Base-by-base conservation (phyloP, 2,797 vertebrate species). In the Sternarchorhynchus goeldii region DNA sequence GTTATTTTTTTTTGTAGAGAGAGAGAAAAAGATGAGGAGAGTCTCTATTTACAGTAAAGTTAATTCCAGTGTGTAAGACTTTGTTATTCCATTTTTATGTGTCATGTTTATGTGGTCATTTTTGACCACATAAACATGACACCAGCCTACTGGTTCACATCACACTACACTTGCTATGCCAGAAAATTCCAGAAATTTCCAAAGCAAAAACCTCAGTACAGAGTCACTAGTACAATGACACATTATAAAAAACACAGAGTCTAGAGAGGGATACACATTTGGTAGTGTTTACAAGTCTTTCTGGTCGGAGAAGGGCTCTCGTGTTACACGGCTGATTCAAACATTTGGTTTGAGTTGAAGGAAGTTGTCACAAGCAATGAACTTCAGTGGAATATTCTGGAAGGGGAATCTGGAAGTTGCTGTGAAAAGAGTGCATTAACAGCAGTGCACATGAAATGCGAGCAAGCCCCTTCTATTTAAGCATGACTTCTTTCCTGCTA, bases 201-300 rank as follows among this genome's bases (percentile, higher is more conserved):
- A 79, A 31, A 73, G 62, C 57, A 0, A 68, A 73, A 68, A 41
- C 20, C 56, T 39, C 20, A 7, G 16, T 45, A 31, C 36, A 65
- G 21, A 55, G 63, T 79, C 63, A 79, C 16, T 7, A 32, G 45
- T 50, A 50, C 45, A 50, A 67, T 18, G 67, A 34, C 69, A 70
- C 41, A 63, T 77, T 63, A 77, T 57, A 77, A 34, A 55, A 58
- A 32, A 32, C 31, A 10, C 4, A 4, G 45, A n/a, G 45, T 12
- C 45, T 50, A n/a, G 62, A 32, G 60, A 64, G 62, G 20, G 18
- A n/a, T 14, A 41, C 10, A 78, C 77, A 79, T 73, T 73, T 75
- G 78, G 71, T 68, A 68, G 71, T 79, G 56, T 79, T 79, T 79
- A 79, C 64, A 69, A 57, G 77, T 74, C 65, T 68, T 57, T 29